Conservation (phyloP, 2,797 vertebrate genomes). For the Anguilla megastoma region DNA sequence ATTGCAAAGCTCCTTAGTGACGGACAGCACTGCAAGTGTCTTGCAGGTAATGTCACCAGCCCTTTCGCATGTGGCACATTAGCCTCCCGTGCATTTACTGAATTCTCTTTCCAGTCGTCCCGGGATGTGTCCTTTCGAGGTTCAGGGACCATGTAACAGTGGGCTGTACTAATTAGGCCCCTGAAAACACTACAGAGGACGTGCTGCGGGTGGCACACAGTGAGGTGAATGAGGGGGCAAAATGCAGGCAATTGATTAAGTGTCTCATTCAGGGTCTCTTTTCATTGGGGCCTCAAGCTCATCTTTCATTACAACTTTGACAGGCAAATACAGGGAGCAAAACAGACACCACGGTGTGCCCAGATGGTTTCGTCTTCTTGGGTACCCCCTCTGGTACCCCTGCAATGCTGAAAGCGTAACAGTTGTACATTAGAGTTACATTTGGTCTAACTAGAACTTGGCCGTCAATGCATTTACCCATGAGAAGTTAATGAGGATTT, state of each 20-base stretch:
- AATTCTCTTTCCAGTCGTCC: constrained; percentile 48
- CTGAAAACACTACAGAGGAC: constrained; percentile 37
- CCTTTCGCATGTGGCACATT: not conserved
- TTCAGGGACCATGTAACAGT: constrained; percentile 51
- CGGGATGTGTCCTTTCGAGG: constrained; percentile 39
- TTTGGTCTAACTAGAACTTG: constrained; percentile 33
- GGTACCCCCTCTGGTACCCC: constrained; percentile 40
- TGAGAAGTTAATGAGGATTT: constrained; percentile 12
- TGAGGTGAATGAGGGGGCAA: constrained; percentile 27
- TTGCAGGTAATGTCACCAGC: not conserved
- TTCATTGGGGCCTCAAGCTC: constrained; percentile 5
- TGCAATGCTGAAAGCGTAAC: constrained; percentile 42
- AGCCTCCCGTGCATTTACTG: not conserved
- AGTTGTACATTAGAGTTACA: constrained; percentile 43
- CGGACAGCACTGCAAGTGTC: not conserved
- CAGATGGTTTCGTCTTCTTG: constrained; percentile 38
- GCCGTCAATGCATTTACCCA: constrained; percentile 31
- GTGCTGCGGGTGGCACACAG: constrained; percentile 26
- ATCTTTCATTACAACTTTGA: constrained; percentile 15
- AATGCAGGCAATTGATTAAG: constrained; percentile 32
- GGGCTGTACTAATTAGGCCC: constrained; percentile 50
- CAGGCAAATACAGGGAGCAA: not conserved
- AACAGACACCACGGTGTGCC: not conserved
- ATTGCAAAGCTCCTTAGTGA: not conserved
- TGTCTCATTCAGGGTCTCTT: constrained; percentile 21